These are phyloP conservation scores for Chaenogobius annularis DNA, from an alignment of 2,113 vertebrate species.

Conservation along the genomic window DNA sequence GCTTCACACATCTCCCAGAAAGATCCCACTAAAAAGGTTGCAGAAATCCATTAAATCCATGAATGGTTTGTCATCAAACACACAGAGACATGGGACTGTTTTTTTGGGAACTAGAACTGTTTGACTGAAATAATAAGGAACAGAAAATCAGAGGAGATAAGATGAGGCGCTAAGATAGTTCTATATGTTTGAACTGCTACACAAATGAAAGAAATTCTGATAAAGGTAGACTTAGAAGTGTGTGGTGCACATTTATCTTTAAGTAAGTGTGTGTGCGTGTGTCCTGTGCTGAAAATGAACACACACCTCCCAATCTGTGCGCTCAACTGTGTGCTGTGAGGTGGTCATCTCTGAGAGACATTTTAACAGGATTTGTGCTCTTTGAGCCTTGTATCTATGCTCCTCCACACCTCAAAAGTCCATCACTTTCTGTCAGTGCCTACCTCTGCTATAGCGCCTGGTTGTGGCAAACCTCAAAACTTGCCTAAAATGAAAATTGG, in stretches of 20 bases:
- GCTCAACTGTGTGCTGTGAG: constrained; percentile 71
- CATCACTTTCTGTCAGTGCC: constrained; percentile 34
- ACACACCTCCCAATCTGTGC: constrained; percentile 72
- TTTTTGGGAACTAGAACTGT: constrained; percentile 60
- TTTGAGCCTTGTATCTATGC: constrained; percentile 52
- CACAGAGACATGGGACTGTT: constrained; percentile 42
- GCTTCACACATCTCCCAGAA: constrained; percentile 62
- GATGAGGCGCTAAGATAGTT: constrained; percentile 65
- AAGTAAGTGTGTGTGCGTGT: constrained; percentile 23
- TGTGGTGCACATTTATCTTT: constrained; percentile 65
- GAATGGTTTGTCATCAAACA: constrained; percentile 80
- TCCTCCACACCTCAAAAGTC: constrained; percentile 40
- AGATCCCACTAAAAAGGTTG: constrained; percentile 64
- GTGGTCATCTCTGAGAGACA: constrained; percentile 65
- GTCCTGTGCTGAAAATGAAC: constrained; percentile 24
- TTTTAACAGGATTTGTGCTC: constrained; percentile 41
- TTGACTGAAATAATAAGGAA: constrained; percentile 77
- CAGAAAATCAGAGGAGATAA: constrained; percentile 74
- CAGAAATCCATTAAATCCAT: constrained; percentile 82
- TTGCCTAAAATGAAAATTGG: constrained; percentile 17
- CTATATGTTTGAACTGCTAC: constrained; percentile 54
- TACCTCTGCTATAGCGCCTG: constrained; percentile 28
- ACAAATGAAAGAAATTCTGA: constrained; percentile 49
- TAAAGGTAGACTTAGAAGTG: constrained; percentile 38
- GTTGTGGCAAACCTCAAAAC: constrained; percentile 48